These are phyloP conservation scores for Oxycera nigricornis DNA, from an alignment of 2,888 invertebrate species.

Conservation along the genomic window DNA sequence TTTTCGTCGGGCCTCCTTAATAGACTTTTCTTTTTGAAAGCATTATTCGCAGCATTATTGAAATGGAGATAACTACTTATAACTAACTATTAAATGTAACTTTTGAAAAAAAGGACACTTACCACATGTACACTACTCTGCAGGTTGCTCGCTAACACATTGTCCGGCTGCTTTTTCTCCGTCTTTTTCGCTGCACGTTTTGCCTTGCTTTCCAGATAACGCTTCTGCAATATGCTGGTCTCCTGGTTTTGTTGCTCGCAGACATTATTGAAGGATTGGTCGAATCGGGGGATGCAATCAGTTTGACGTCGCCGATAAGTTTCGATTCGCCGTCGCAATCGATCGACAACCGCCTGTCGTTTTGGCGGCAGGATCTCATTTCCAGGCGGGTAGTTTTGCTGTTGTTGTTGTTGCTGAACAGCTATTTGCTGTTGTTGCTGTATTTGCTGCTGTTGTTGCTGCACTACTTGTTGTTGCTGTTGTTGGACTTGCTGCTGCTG, in stretches of 20 bases:
- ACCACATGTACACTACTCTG: slow-evolving; percentile 81
- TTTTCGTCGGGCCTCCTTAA: too few relatives aligned
- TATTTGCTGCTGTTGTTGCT: slow-evolving; percentile 50
- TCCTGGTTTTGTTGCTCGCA: slow-evolving; percentile 92
- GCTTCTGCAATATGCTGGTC: slow-evolving; percentile 85
- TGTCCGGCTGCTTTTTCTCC: slow-evolving; percentile 68
- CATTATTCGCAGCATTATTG: too few relatives aligned
- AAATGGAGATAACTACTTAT: too few relatives aligned
- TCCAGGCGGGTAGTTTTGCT: slow-evolving; percentile 62
- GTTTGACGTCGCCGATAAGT: slow-evolving; percentile 85
- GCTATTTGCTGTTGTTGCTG: slow-evolving; percentile 52
- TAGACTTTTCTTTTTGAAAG: too few relatives aligned
- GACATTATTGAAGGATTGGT: slow-evolving; percentile 84
- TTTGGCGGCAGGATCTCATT: slow-evolving; percentile 77
- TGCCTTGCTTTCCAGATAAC: slow-evolving; percentile 89
- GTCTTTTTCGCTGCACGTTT: slow-evolving; percentile 87
- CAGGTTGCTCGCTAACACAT: slow-evolving; percentile 63
- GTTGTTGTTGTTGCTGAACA: slow-evolving; percentile 52
- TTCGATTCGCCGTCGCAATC: slow-evolving; percentile 84
- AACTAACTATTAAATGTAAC: too few relatives aligned
- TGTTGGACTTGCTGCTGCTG: slow-evolving; percentile 49
- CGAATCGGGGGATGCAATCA: slow-evolving; percentile 86
- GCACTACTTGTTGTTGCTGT: slow-evolving; percentile 49
- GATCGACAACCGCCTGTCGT: slow-evolving; percentile 85
- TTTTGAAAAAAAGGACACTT: slow-evolving; percentile 61